Conservation (phyloP, 2,113 vertebrate species). For the Saguinus midas region DNA sequence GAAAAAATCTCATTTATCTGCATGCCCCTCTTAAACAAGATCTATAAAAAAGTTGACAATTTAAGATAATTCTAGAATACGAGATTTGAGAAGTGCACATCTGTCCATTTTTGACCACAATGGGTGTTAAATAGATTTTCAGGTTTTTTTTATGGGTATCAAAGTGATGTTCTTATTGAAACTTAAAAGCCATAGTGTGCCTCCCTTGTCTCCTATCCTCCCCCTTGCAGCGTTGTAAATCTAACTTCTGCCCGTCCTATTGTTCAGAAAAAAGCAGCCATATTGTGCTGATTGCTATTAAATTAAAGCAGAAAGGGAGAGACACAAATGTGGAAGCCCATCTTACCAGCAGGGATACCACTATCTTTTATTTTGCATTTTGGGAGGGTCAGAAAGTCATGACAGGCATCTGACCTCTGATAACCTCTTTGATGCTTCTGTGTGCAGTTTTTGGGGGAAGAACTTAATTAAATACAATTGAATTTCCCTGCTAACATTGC, state of each 20-base stretch:
- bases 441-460: constrained; percentile 86
- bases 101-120: constrained; percentile 84
- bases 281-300: constrained; percentile 95
- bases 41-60: not conserved
- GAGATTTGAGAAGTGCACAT: constrained; percentile 76
- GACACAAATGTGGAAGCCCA: constrained; percentile 85
- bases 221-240: constrained; percentile 86
- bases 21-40: not conserved
- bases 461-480: constrained; percentile 96
- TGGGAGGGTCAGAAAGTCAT: constrained; percentile 94
- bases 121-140: constrained; percentile 87
- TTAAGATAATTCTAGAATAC: constrained; percentile 68
- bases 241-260: constrained; percentile 89
- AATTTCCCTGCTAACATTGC: constrained; percentile 90
- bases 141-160: constrained; percentile 82
- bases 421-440: constrained; percentile 86
- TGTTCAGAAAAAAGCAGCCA: constrained; percentile 89
- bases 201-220: constrained; percentile 83
- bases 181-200: constrained; percentile 82
- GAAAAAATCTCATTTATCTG: not conserved
- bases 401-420: constrained; percentile 92
- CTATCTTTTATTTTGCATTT: constrained; percentile 89
- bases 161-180: constrained; percentile 87
- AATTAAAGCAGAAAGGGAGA: constrained; percentile 94
- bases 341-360: constrained; percentile 88